Evolutionary conservation across 2,113 vertebrate species (phyloP).

Genomic region (Heptranchias perlo): DNA sequence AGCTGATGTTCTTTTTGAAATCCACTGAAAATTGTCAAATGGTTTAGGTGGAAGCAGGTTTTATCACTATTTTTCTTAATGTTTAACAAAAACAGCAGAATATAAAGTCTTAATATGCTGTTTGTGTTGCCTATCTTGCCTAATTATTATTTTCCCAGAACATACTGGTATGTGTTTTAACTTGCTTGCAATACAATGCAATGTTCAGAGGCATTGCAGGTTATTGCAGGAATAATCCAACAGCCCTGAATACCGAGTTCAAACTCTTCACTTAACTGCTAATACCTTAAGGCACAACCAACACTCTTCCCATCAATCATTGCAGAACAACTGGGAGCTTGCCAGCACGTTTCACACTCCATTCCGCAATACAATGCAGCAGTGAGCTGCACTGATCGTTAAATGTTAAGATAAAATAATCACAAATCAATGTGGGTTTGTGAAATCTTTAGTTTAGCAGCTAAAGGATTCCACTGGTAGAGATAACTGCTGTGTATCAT

Average conservation of each 20-base stretch:
- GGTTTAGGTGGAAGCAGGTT: neutral
- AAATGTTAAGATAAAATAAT: constrained; percentile 12
- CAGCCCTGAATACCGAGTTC: neutral
- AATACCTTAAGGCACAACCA: neutral
- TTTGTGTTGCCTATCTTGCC: neutral
- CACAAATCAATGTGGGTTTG: neutral
- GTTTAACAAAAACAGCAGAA: neutral
- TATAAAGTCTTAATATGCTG: neutral
- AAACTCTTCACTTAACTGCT: neutral
- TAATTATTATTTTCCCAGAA: neutral
- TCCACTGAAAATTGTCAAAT: neutral
- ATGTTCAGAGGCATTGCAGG: neutral
- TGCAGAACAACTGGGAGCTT: neutral
- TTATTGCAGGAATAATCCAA: constrained; percentile 25
- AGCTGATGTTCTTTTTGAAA: neutral
- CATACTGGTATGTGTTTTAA: neutral
- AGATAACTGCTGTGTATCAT: neutral
- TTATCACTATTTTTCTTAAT: neutral
- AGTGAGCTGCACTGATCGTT: neutral
- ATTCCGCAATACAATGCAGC: neutral
- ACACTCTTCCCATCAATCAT: constrained; percentile 7
- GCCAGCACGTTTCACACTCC: neutral
- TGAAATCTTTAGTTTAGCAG: neutral
- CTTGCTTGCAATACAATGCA: constrained; percentile 4
- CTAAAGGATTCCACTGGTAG: neutral